Evolutionary conservation across 2,113 vertebrate genomes (phyloP).

Genomic region (Probosciger aterrimus): DNA sequence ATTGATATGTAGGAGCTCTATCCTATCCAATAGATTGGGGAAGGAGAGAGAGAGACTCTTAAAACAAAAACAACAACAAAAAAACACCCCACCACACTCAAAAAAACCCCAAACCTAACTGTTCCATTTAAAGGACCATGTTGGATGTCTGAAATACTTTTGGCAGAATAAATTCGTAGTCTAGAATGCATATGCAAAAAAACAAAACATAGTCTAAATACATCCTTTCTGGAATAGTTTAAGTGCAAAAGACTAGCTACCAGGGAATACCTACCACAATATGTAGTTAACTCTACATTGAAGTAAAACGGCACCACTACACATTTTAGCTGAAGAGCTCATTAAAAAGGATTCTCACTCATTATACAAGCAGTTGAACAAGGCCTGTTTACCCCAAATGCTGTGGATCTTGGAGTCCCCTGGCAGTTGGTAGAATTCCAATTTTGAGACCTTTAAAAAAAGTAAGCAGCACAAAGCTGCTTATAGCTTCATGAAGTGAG

Average conservation of each 20-base stretch:
- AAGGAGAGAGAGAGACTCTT: neutral
- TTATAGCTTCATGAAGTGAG: neutral
- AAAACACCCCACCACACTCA: neutral
- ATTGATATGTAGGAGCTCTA: neutral
- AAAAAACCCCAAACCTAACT: neutral
- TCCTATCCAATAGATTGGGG: neutral
- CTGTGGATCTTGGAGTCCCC: accelerated
- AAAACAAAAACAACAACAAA: neutral
- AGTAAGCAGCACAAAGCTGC: neutral
- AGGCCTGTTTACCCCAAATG: neutral
- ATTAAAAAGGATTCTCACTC: neutral
- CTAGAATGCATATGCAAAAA: neutral
- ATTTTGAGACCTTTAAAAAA: neutral
- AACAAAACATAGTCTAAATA: neutral
- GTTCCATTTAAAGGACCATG: neutral
- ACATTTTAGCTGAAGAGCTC: neutral
- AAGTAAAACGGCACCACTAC: neutral
- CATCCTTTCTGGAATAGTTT: neutral
- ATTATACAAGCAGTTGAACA: neutral
- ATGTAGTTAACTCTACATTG: neutral
- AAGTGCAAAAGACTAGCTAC: neutral
- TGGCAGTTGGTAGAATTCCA: neutral
- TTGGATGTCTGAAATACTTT: neutral
- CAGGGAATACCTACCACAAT: neutral
- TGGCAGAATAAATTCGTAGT: neutral